Evolutionary conservation across 2,113 vertebrate species (phyloP), one percentile per base, ranked within the genome.

Genomic region (Mobula hypostoma): DNA sequence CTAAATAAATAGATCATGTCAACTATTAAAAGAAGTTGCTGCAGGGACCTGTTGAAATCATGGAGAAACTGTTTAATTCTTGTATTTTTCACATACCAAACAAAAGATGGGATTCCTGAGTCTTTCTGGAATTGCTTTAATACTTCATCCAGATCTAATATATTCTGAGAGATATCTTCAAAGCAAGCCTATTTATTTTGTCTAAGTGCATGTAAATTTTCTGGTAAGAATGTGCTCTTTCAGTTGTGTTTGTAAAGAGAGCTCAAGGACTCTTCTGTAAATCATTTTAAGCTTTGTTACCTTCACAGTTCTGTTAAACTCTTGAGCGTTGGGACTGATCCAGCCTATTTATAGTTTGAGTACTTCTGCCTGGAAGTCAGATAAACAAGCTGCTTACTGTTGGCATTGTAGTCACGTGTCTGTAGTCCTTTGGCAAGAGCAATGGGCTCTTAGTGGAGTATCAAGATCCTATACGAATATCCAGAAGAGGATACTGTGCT

Each of bases 371-470:
- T 93, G 70, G 19, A 93, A 93, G 70, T 93, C 91, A 93, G 70
- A 93, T 76, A 93, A 93, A 93, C 91, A 93, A 76, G 70, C 91
- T 74, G 91, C 91, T 93, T 93, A 93, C 70, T 74, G 36, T 93
- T 74, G 91, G 91, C 72, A 24, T 93, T 72, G 70, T 27, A 93
- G 70, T 93, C 91, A 93, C 70, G 56, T 74, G 91, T 74, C 36
- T 93, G 36, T 40, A 74, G 91, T 93, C 48, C 36, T 93, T 93
- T 93, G 91, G 70, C 91, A 93, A 93, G 70, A 27, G 21, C 68
- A 40, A 40, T 74, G 68, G 74, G 21, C 91, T 92, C 48, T 48
- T 48, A 48, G 48, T 48, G 48, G 48, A 48, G 48, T 48, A 48
- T 48, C 0, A 48, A 48, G 88, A 72, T 92, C 58, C 58, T 68